Evolutionary conservation across 2,888 invertebrate genomes (phyloP).

Genomic region (Aplocera efformata): DNA sequence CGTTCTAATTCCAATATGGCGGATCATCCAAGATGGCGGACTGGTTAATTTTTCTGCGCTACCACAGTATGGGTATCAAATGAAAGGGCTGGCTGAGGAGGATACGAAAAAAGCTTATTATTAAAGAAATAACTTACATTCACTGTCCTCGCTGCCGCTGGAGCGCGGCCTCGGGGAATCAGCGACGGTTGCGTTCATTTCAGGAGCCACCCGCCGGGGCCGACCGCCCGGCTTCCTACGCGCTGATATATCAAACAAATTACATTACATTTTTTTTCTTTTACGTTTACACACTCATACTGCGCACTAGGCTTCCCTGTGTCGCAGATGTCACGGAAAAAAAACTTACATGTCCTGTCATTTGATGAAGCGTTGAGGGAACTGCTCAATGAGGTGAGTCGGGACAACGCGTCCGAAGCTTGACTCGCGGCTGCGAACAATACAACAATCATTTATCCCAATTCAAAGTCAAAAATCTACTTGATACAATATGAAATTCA

Average conservation of each 20-base stretch:
- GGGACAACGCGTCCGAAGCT: constrained; percentile 72
- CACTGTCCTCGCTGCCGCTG: constrained; percentile 82
- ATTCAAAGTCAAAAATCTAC: neutral
- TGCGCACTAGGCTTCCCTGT: too few relatives aligned
- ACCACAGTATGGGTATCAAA: too few relatives aligned
- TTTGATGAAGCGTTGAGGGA: constrained; percentile 65
- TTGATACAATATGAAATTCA: too few relatives aligned
- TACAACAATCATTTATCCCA: too few relatives aligned
- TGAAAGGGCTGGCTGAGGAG: too few relatives aligned
- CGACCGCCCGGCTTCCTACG: constrained; percentile 88
- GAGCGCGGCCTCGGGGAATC: constrained; percentile 71
- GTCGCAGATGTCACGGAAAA: too few relatives aligned
- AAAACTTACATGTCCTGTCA: constrained; percentile 72
- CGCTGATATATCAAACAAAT: constrained; percentile 61
- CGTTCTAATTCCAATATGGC: too few relatives aligned
- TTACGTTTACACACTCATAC: too few relatives aligned
- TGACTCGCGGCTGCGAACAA: constrained; percentile 64
- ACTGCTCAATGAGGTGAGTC: constrained; percentile 81
- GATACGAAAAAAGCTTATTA: too few relatives aligned
- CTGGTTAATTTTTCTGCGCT: too few relatives aligned
- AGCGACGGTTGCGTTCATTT: constrained; percentile 51
- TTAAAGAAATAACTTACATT: constrained; percentile 59
- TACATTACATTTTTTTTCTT: neutral
- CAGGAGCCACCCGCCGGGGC: constrained; percentile 74
- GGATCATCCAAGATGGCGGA: too few relatives aligned